Evolutionary conservation across 2,113 vertebrate species (phyloP), one percentile per base, ranked within the genome.

Genomic region (Dascyllus trimaculatus): DNA sequence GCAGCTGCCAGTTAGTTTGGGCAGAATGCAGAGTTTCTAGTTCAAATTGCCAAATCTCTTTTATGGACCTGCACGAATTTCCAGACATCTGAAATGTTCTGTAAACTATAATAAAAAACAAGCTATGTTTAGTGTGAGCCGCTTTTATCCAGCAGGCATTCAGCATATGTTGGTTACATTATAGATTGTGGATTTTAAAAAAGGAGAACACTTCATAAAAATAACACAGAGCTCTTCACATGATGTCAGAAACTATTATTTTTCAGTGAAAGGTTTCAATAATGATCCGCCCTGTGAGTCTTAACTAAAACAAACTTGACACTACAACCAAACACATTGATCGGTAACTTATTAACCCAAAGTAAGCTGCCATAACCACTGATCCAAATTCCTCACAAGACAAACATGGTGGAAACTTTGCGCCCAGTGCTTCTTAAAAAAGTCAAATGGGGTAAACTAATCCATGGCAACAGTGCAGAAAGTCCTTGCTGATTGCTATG

Each of bases 311-410:
- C 22, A 17, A 62, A 73, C 25, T 75, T n/a, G 64, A 49, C 38
- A 52, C 62, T 70, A 45, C 5, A 66, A 68, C 19, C 59, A 65
- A 40, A 75, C 60, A 64, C 40, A 76, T 45, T 70, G 67, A 61
- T 35, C 56, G 68, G 62, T 64, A 40, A 68, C 51, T 71, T 70
- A 82, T 63, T 78, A 58, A 58, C 67, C 35, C 66, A 86, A 67
- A 90, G 22, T 13, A 67, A 71, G 85, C 32, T 69, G 61, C 8
- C 40, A 1, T 25, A 56, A 69, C 6, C 11, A 70, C 59, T n/a
- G 62, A 75, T 74, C 79, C 24, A 74, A 71, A 71, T 84, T 85
- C 43, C 59, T 73, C 35, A 80, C 15, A 82, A 71, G 48, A 49
- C 14, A 43, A 14, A 43, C 13, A 15, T 4, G 11, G 14, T 43